Conservation (phyloP, 2,113 vertebrate species). For the Pitta sordida region DNA sequence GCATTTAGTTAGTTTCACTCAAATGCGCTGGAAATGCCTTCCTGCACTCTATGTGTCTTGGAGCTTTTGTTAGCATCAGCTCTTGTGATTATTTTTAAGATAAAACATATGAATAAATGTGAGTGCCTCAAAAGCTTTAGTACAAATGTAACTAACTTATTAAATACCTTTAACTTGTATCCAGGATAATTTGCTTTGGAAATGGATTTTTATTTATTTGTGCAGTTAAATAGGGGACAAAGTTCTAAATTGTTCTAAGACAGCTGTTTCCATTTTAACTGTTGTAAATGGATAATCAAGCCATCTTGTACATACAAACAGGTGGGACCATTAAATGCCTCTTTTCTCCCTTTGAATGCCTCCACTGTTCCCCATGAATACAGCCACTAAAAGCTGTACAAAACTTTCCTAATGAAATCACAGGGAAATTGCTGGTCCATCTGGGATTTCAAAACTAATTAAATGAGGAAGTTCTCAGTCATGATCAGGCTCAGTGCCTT, state of each 20-base stretch:
- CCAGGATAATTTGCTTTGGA: constrained; percentile 28
- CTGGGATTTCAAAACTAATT: neutral
- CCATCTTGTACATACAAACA: neutral
- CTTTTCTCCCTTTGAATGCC: neutral
- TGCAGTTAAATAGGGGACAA: neutral
- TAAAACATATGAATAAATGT: neutral
- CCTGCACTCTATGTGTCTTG: neutral
- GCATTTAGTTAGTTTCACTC: neutral
- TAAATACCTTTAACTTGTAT: neutral
- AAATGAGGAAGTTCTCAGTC: neutral
- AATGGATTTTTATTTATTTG: constrained; percentile 22
- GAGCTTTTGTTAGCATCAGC: neutral
- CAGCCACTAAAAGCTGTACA: neutral
- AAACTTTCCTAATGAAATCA: neutral
- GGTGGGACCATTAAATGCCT: constrained; percentile 7
- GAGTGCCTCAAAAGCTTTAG: neutral
- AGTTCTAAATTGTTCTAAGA: constrained; percentile 28
- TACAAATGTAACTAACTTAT: neutral
- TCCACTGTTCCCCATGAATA: neutral
- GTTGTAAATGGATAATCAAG: constrained; percentile 22
- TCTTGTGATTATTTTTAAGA: neutral
- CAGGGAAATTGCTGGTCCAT: neutral
- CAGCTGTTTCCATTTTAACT: constrained; percentile 56
- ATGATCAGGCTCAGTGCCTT: neutral
- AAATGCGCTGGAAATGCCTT: neutral